Percentiles rank a stretch among this genome's conserved stretches.
Evolutionary conservation across 1,140 invertebrate species (phyloP).

Genomic region (Caerostris extrusa): DNA sequence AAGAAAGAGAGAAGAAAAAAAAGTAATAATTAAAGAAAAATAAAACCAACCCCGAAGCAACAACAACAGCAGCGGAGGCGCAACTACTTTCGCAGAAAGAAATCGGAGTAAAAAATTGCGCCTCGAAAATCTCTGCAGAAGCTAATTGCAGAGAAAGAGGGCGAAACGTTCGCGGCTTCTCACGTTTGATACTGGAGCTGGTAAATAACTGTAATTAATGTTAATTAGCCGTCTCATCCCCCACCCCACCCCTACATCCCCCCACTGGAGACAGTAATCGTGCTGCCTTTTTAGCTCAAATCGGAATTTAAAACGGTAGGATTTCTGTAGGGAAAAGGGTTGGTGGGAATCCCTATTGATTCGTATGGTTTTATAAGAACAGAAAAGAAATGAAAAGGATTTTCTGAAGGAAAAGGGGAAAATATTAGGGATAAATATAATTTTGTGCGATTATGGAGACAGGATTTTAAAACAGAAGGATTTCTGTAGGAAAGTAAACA

Average conservation of each 20-base stretch:
- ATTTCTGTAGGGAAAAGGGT: background rate
- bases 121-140: background rate
- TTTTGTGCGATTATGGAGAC: too few relatives aligned
- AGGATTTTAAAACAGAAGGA: too few relatives aligned
- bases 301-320: slow-evolving; percentile 3
- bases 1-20: slow-evolving; percentile 11
- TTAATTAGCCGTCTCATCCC: slow-evolving; percentile 41
- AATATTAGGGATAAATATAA: too few relatives aligned
- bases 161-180: background rate
- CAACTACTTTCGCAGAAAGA: background rate
- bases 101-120: slow-evolving; percentile 64
- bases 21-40: slow-evolving; percentile 45
- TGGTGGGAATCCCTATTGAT: too few relatives aligned
- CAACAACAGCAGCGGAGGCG: background rate
- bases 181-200: slow-evolving; percentile 21
- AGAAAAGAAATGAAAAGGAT: too few relatives aligned
- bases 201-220: slow-evolving; percentile 72
- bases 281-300: slow-evolving; percentile 44
- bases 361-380: too few relatives aligned
- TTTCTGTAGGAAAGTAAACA: too few relatives aligned
- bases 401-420: too few relatives aligned
- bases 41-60: background rate
- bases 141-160: slow-evolving; percentile 46
- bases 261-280: background rate
- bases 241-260: background rate